phyloP scores from a whole-genome alignment of 2,888 invertebrate genomes.

The Ephialtes manifestator region DNA sequence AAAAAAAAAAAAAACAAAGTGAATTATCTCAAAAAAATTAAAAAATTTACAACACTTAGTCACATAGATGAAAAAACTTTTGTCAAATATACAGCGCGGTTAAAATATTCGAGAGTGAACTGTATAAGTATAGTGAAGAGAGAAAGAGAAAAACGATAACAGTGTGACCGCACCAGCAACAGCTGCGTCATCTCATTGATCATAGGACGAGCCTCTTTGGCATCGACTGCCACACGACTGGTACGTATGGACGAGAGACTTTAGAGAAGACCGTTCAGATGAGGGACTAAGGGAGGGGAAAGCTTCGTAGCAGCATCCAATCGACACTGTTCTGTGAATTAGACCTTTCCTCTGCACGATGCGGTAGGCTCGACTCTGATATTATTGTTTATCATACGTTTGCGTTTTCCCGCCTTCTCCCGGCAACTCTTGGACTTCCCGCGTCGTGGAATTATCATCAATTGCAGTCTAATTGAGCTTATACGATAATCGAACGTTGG shows the following conservation, averaged over 20 bases:
- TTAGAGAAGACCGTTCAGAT: neutral
- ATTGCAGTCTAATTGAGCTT: neutral
- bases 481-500: too few relatives aligned
- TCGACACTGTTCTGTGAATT: neutral
- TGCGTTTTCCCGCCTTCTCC: neutral
- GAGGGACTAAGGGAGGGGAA: neutral
- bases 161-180: slow-evolving; percentile 1
- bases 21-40: too few relatives aligned
- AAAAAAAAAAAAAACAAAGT: too few relatives aligned
- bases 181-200: slow-evolving; percentile 13
- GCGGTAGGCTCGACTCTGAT: neutral
- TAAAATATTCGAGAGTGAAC: neutral
- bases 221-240: slow-evolving; percentile 2
- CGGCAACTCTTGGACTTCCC: neutral
- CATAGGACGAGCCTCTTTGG: slow-evolving; percentile 5
- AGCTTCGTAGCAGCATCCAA: neutral
- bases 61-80: neutral
- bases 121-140: neutral
- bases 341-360: neutral
- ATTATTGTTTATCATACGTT: neutral
- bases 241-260: neutral
- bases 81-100: neutral
- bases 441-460: neutral
- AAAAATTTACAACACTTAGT: neutral
- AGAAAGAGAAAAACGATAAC: neutral